Percentiles rank a stretch among this genome's conserved stretches.
Conservation (phyloP, 2,888 invertebrate species). For the Leptopilina myrica region DNA sequence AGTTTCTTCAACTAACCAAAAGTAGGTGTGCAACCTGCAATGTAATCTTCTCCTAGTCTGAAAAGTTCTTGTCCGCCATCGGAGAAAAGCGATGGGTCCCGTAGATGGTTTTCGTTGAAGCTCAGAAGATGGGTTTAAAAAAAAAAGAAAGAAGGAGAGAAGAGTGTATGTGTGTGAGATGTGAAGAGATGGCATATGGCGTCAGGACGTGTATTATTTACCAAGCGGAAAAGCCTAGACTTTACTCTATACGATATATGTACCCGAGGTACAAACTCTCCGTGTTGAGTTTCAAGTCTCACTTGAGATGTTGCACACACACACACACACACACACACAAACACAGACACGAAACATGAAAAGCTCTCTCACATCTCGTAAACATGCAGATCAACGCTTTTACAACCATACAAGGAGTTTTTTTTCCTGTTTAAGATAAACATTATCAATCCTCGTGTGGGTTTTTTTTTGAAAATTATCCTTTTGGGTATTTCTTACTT, state of each 20-base stretch:
- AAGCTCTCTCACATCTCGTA: conserved; percentile 21
- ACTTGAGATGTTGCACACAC: conserved; percentile 14
- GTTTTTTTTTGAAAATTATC: too few relatives aligned
- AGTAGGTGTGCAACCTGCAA: conserved; percentile 38
- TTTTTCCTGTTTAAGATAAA: neutral
- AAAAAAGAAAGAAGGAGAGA: neutral
- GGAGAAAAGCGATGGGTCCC: neutral
- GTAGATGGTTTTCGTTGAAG: conserved; percentile 14
- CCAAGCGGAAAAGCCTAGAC: conserved; percentile 59
- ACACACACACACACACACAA: too few relatives aligned
- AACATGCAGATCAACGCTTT: conserved; percentile 33
- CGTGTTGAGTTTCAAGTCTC: conserved; percentile 33
- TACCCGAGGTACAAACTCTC: conserved; percentile 40
- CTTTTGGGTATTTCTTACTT: too few relatives aligned
- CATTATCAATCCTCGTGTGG: neutral
- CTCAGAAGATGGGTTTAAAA: conserved; percentile 36
- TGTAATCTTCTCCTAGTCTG: conserved; percentile 34
- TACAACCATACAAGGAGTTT: neutral
- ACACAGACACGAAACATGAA: conserved; percentile 9
- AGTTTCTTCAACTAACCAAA: conserved; percentile 19
- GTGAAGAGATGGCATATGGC: conserved; percentile 40
- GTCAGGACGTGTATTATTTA: conserved; percentile 64
- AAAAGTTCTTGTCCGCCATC: conserved; percentile 26
- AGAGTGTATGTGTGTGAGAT: neutral
- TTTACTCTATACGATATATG: conserved; percentile 54